These are phyloP conservation scores for Dasysyrphus tricinctus DNA, from an alignment of 2,888 invertebrate genomes.

Conservation along the genomic window DNA sequence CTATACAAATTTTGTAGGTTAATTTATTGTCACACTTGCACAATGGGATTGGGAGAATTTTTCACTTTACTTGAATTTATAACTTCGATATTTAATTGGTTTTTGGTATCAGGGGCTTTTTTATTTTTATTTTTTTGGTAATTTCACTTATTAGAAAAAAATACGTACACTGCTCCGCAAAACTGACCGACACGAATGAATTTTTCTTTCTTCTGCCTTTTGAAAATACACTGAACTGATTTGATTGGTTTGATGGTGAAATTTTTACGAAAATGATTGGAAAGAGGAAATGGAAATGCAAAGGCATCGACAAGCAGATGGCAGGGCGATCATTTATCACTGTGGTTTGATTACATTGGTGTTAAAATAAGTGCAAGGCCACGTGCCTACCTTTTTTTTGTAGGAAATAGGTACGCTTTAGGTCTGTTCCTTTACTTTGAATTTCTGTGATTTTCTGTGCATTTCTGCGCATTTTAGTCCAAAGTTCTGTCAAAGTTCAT, in stretches of 20 bases:
- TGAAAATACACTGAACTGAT: conserved; percentile 63
- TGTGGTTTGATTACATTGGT: conserved; percentile 15
- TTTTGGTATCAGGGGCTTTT: conserved; percentile 34
- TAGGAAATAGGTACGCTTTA: too few relatives aligned
- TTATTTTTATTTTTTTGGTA: conserved; percentile 54
- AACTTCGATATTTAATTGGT: conserved; percentile 22
- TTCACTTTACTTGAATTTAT: conserved; percentile 43
- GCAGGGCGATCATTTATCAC: background rate
- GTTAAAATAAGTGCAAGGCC: background rate
- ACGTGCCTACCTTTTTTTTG: too few relatives aligned
- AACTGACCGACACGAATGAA: conserved; percentile 74
- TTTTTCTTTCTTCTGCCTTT: conserved; percentile 56
- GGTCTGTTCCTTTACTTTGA: too few relatives aligned
- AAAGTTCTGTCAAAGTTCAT: too few relatives aligned
- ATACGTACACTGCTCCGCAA: conserved; percentile 65
- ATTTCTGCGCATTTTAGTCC: too few relatives aligned
- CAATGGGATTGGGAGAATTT: conserved; percentile 12
- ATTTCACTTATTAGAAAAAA: conserved; percentile 55
- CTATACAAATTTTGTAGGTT: conserved; percentile 48
- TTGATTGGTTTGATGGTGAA: conserved; percentile 9
- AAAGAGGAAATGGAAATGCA: background rate
- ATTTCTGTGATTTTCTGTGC: too few relatives aligned
- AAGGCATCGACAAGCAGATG: conserved; percentile 12
- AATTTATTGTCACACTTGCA: conserved; percentile 53
- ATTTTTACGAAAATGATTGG: conserved; percentile 6